These are phyloP conservation scores for Mesoclemmys tuberculata DNA, from an alignment of 2,113 vertebrate species.

Conservation along the genomic window DNA sequence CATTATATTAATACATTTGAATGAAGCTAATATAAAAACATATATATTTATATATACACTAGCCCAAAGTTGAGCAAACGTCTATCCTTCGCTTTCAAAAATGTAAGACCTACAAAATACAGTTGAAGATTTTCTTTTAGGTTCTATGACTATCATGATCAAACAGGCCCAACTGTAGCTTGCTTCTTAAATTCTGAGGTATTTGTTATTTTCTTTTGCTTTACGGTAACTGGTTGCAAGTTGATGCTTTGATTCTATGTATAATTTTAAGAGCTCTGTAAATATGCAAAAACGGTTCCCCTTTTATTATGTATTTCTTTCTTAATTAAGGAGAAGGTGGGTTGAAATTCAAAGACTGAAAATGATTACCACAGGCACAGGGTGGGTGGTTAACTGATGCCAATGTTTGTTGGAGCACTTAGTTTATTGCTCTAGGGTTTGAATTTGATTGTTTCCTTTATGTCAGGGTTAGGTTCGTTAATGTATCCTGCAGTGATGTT, in stretches of 20 bases:
- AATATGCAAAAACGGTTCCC: not conserved
- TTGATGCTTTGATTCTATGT: not conserved
- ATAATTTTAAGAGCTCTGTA: not conserved
- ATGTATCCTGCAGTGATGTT: conserved; percentile 25
- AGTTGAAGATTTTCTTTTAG: not conserved
- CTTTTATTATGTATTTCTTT: not conserved
- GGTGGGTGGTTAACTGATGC: conserved; percentile 23
- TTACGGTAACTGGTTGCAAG: not conserved
- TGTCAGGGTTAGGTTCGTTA: not conserved
- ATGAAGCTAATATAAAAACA: not conserved
- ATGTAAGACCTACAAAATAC: not conserved
- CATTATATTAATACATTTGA: not conserved
- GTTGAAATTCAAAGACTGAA: not conserved
- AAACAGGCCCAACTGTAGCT: not conserved
- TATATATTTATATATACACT: not conserved
- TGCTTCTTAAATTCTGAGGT: not conserved
- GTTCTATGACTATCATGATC: not conserved
- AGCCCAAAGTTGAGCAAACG: not conserved
- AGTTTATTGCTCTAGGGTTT: conserved; percentile 21
- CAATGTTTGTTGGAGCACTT: not conserved
- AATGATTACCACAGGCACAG: not conserved
- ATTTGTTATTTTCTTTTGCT: not conserved
- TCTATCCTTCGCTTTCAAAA: not conserved
- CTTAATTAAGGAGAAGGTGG: not conserved
- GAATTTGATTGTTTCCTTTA: conserved; percentile 19